These are phyloP conservation scores for Aphelinus atriplicis DNA, from an alignment of 1,140 invertebrate genomes.

Conservation along the genomic window DNA sequence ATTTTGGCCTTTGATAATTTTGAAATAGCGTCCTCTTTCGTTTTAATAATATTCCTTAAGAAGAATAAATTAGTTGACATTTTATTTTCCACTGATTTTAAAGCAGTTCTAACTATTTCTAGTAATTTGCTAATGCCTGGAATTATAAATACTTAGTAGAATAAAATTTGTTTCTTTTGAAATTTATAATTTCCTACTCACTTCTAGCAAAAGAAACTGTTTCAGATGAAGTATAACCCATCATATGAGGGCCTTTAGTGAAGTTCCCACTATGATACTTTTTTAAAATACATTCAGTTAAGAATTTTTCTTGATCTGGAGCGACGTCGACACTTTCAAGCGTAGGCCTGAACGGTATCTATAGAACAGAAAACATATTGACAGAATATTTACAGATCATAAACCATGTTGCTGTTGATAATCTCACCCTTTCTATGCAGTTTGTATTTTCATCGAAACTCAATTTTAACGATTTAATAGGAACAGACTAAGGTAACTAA, in stretches of 20 bases:
- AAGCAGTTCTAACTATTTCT: not conserved
- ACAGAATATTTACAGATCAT: not conserved
- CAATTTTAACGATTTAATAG: too few relatives aligned
- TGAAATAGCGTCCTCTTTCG: too few relatives aligned
- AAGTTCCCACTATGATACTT: constrained; percentile 66
- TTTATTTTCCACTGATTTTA: not conserved
- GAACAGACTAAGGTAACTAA: not conserved
- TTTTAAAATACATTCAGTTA: constrained; percentile 67
- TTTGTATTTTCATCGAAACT: too few relatives aligned
- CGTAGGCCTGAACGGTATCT: constrained; percentile 62
- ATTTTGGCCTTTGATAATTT: too few relatives aligned
- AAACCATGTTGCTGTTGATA: too few relatives aligned
- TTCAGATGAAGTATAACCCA: constrained; percentile 70
- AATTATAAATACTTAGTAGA: too few relatives aligned
- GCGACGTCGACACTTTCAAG: constrained; percentile 54
- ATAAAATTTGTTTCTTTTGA: too few relatives aligned
- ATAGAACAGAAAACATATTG: constrained; percentile 63
- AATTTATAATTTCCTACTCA: constrained; percentile 41
- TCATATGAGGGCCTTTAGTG: constrained; percentile 68
- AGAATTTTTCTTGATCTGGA: constrained; percentile 65
- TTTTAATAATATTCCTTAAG: not conserved
- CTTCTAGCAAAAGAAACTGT: constrained; percentile 69
- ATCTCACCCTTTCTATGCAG: too few relatives aligned
- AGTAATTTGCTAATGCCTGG: not conserved
- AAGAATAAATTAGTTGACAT: not conserved